Evolutionary conservation across 2,888 invertebrate genomes (phyloP).

Genomic region (Heliconius cydno): DNA sequence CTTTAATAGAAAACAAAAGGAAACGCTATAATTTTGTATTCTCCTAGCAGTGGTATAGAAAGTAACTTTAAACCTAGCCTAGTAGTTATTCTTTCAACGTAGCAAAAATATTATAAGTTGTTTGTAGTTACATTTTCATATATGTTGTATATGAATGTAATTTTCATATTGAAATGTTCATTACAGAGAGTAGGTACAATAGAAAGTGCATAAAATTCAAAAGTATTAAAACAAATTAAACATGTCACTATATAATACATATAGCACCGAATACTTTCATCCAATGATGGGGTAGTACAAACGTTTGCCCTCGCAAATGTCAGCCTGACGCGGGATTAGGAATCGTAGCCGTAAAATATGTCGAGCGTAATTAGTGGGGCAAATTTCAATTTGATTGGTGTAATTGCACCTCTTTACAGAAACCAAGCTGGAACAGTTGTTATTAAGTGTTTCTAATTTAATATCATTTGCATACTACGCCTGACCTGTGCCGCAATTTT

Average conservation of each 20-base stretch:
- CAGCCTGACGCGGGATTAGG: constrained; percentile 60
- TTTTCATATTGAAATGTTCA: too few relatives aligned
- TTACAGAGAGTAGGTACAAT: neutral
- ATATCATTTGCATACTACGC: constrained; percentile 81
- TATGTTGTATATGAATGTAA: neutral
- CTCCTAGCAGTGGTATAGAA: neutral
- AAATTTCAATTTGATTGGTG: constrained; percentile 82
- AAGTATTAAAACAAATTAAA: neutral
- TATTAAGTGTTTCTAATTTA: constrained; percentile 83
- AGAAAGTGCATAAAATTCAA: neutral
- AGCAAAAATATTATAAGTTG: neutral
- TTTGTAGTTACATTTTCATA: neutral
- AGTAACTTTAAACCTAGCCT: neutral
- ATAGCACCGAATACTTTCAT: constrained; percentile 5
- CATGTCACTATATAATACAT: neutral
- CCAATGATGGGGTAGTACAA: constrained; percentile 40
- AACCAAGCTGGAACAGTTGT: constrained; percentile 77
- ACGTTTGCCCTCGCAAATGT: constrained; percentile 54
- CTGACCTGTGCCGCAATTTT: constrained; percentile 63
- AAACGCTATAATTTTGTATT: neutral
- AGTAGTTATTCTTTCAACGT: too few relatives aligned
- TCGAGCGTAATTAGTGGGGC: constrained; percentile 77
- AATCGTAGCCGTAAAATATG: constrained; percentile 69
- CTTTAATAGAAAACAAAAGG: neutral
- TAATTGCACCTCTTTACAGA: constrained; percentile 82